phyloP scores from a whole-genome alignment of 2,797 vertebrate genomes.

The Lateolabrax maculatus region DNA sequence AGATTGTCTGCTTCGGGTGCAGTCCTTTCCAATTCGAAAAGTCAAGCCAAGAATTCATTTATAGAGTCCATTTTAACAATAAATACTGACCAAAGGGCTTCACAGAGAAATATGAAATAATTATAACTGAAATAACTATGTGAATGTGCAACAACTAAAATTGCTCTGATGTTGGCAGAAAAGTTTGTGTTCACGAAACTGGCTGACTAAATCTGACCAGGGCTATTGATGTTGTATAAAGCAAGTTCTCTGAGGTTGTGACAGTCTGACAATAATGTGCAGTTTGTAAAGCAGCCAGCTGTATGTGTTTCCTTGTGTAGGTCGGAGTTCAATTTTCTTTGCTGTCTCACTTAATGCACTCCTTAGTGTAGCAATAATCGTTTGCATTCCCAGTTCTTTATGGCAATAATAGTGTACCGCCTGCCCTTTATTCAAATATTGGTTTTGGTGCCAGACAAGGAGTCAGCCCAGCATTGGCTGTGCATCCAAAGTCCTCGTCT shows the following conservation, averaged over 20 bases:
- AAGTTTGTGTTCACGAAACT: conserved; percentile 4
- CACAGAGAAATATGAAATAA: background rate
- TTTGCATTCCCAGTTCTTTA: conserved; percentile 59
- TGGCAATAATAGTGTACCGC: conserved; percentile 56
- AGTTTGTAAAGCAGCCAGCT: conserved; percentile 50
- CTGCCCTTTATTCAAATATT: conserved; percentile 64
- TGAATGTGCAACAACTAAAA: background rate
- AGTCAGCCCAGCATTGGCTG: conserved; percentile 61
- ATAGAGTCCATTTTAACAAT: background rate
- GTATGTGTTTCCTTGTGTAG: conserved; percentile 22
- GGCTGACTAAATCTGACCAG: conserved; percentile 15
- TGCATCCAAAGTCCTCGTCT: conserved; percentile 50
- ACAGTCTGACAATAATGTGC: conserved; percentile 36
- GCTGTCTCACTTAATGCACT: conserved; percentile 51
- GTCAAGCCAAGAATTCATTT: background rate
- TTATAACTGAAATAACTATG: background rate
- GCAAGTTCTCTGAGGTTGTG: conserved; percentile 35
- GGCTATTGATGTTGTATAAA: conserved; percentile 31
- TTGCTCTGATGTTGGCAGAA: background rate
- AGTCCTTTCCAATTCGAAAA: background rate
- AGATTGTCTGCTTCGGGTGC: background rate
- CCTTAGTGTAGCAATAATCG: conserved; percentile 39
- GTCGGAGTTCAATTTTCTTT: conserved; percentile 48
- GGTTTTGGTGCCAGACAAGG: conserved; percentile 60
- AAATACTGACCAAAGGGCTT: background rate